These are phyloP conservation scores for Branchinecta lindahli DNA, from an alignment of 1,140 invertebrate genomes.

Conservation along the genomic window DNA sequence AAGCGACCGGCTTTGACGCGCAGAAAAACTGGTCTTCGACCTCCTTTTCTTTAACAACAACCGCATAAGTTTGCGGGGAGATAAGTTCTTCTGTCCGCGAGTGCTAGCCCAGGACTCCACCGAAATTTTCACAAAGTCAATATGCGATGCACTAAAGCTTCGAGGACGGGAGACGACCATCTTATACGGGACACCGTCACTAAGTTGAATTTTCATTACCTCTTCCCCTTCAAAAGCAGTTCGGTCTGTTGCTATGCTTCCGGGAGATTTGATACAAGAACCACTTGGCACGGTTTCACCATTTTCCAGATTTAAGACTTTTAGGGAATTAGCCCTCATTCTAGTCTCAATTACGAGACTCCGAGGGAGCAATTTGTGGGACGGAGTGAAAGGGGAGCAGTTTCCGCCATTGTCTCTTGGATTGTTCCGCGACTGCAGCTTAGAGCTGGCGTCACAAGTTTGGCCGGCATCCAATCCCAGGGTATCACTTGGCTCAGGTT, in stretches of 20 bases:
- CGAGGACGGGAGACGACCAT: neutral
- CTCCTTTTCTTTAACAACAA: neutral
- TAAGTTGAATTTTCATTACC: neutral
- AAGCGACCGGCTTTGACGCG: conserved; percentile 16
- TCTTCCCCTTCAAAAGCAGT: neutral
- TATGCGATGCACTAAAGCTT: conserved; percentile 17
- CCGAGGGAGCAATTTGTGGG: no score
- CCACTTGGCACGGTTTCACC: no score
- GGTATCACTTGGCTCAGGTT: no score
- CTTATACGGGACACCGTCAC: neutral
- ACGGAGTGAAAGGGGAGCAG: no score
- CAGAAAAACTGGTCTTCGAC: neutral
- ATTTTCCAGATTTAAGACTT: no score
- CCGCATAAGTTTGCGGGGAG: neutral
- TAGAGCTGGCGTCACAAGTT: no score
- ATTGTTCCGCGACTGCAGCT: no score
- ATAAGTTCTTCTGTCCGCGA: neutral
- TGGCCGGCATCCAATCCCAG: no score
- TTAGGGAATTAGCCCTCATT: no score
- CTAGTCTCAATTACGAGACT: no score
- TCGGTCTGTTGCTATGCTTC: no score
- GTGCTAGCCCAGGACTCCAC: neutral
- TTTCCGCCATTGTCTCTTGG: no score
- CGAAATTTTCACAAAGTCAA: conserved; percentile 13
- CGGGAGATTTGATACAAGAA: neutral